These are phyloP conservation scores for Neogale vison DNA, from an alignment of 2,113 vertebrate genomes.

Conservation along the genomic window DNA sequence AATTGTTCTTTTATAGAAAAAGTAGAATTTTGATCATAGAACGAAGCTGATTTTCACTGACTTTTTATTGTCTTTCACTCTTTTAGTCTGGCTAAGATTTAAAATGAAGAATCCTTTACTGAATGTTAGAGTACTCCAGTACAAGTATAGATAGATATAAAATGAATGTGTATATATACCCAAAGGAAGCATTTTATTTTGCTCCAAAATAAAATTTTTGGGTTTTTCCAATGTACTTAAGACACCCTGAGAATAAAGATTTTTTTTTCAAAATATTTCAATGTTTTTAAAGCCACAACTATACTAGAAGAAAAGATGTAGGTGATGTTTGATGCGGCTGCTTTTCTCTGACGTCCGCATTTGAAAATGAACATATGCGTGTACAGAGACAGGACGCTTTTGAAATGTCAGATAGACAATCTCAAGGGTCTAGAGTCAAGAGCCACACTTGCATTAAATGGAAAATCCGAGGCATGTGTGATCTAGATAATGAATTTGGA, in stretches of 20 bases:
- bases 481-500: conserved; percentile 9
- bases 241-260: not conserved
- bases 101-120: conserved; percentile 58
- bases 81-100: not conserved
- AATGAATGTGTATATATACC: not conserved
- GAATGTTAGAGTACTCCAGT: conserved; percentile 37
- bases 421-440: not conserved
- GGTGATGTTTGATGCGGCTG: too few relatives aligned
- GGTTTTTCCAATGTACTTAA: not conserved
- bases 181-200: conserved; percentile 28
- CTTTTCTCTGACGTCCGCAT: not conserved
- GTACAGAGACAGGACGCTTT: not conserved
- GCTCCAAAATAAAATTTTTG: not conserved
- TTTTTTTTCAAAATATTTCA: not conserved
- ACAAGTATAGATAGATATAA: conserved; percentile 50
- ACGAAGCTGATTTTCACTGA: conserved; percentile 74
- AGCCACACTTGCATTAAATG: not conserved
- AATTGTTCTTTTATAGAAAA: conserved; percentile 66
- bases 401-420: not conserved
- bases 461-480: not conserved
- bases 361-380: not conserved
- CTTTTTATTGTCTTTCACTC: not conserved
- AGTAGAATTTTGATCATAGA: conserved; percentile 60
- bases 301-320: not conserved
- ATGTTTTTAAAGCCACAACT: not conserved